Evolutionary conservation across 2,797 vertebrate genomes (phyloP).

Genomic region (Urophycis tenuis): DNA sequence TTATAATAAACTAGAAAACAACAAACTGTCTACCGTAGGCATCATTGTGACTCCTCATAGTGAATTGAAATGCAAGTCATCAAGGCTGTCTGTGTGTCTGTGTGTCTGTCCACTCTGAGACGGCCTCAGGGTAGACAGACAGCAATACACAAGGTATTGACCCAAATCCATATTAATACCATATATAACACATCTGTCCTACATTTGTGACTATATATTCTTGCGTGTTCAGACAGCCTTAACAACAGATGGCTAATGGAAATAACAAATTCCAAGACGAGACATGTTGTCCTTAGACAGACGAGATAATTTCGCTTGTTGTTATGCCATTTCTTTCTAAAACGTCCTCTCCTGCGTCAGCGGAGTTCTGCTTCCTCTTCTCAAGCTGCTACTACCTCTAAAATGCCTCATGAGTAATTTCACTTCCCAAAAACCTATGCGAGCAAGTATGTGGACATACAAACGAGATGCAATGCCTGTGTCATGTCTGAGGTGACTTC

Average conservation of each 20-base stretch:
- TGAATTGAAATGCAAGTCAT: neutral
- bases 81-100: no score
- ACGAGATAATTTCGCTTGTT: neutral
- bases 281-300: neutral
- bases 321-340: neutral
- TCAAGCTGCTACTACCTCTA: constrained; percentile 22
- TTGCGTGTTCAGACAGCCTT: neutral
- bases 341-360: constrained; percentile 19
- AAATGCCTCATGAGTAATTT: constrained; percentile 23
- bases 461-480: neutral
- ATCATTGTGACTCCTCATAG: neutral
- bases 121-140: neutral
- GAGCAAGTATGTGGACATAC: neutral
- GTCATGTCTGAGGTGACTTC: neutral
- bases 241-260: neutral
- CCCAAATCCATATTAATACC: neutral
- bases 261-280: neutral
- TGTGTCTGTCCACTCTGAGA: neutral
- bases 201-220: neutral
- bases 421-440: constrained; percentile 50
- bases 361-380: constrained; percentile 46
- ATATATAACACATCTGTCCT: neutral
- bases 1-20: no score
- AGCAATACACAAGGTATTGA: neutral
- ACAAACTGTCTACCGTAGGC: neutral